Evolutionary conservation across 1,140 invertebrate species (phyloP), one percentile per base, ranked within the genome.

Genomic region (Drosophila nikananu): DNA sequence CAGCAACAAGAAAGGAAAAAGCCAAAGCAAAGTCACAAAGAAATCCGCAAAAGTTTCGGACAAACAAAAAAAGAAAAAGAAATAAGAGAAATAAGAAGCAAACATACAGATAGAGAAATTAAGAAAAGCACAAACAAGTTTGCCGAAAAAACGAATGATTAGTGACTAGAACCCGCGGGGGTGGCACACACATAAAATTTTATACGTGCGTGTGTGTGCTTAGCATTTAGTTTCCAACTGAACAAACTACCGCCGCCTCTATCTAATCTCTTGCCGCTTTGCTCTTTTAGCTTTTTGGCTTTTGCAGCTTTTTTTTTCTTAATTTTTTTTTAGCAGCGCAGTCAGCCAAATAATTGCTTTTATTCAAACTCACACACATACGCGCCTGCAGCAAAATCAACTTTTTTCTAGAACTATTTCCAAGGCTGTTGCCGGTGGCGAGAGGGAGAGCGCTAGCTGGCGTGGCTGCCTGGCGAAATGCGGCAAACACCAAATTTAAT

Each of bases 401-500:
- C 46, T 49, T 71, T 81, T 89, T 89, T 89, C 81, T 89, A 89
- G 84, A 87, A 87, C 84, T 87, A 87, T 89, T 87, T 70, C 77
- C 66, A 87, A 83, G 78, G 67, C 79, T 62, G 64, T 25, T 52
- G 44, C 39, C 39, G 21, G 10, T 12, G 32, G 52, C 9, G 49
- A 41, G 39, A 42, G 30, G 7, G 30, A 32, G 39, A 46, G 44
- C 39, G 51, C 51, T 51, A 68, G 79, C 59, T 23, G 4, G 25
- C 25, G n/a, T 39, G 35, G n/a, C 51, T 39, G 37, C 30, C 51
- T 54, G 52, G 68, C 77, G 62, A 86, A 81, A 78, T 86, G 80
- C 84, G 81, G 59, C 84, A 89, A 87, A 83, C 81, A 89, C 25
- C 81, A 68, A 83, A 89, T 89, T 90, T 89, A 89, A 87, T 87